A percentile compares a stretch with the other conserved stretches of the same genome.
Evolutionary conservation across 2,888 invertebrate species (phyloP).

Genomic region (Drosophila austrosaltans): DNA sequence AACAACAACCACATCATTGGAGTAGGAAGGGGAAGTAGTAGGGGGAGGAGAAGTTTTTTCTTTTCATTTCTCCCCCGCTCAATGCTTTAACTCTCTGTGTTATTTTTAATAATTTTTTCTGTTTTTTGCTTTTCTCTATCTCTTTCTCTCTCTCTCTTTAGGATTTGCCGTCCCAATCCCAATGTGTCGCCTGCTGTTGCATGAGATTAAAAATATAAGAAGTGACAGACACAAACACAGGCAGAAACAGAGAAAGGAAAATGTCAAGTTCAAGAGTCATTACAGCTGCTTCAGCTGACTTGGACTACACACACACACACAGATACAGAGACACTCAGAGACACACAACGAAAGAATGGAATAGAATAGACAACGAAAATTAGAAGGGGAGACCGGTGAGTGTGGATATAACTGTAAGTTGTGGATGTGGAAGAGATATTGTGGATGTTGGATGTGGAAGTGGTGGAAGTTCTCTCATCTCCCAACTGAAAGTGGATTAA

Average conservation of each 20-base stretch:
- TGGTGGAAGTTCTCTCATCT: slow-evolving; percentile 35
- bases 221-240: slow-evolving; percentile 60
- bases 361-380: slow-evolving; percentile 31
- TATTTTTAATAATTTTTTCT: slow-evolving; percentile 61
- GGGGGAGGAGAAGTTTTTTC: slow-evolving; percentile 13
- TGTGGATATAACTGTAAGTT: neutral
- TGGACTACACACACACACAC: slow-evolving; percentile 3
- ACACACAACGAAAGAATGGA: slow-evolving; percentile 16
- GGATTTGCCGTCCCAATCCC: slow-evolving; percentile 26
- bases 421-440: too few species aligned
- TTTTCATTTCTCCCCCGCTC: neutral
- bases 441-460: neutral
- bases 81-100: slow-evolving; percentile 23
- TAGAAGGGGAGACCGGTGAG: slow-evolving; percentile 15
- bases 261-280: slow-evolving; percentile 79
- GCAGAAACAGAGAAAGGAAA: slow-evolving; percentile 48
- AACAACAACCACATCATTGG: slow-evolving; percentile 20
- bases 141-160: slow-evolving; percentile 28
- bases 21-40: too few species aligned
- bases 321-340: neutral
- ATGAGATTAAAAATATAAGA: slow-evolving; percentile 71
- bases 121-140: slow-evolving; percentile 25
- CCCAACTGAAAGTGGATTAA: slow-evolving; percentile 70
- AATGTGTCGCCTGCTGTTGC: slow-evolving; percentile 57
- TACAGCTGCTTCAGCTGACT: slow-evolving; percentile 60